Percentiles rank a stretch among this genome's conserved stretches.
Conservation (phyloP, 2,113 vertebrate genomes). For the Nothoprocta perdicaria region DNA sequence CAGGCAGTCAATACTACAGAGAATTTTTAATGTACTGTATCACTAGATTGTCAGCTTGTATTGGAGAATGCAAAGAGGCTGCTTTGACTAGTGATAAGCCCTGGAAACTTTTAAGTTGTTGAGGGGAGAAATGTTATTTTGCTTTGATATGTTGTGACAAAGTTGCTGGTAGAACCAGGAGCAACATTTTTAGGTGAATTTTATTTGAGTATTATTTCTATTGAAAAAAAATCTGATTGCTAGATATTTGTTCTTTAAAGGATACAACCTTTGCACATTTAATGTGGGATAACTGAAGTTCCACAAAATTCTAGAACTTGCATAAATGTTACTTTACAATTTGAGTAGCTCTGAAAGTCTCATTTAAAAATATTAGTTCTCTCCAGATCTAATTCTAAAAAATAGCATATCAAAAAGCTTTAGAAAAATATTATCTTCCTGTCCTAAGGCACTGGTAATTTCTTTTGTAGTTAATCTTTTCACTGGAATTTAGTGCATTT, state of each 20-base stretch:
- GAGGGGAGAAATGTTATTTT: slow-evolving; percentile 18
- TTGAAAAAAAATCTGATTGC: not conserved
- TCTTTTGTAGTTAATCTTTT: slow-evolving; percentile 87
- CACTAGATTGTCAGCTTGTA: slow-evolving; percentile 76
- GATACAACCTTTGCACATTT: no score
- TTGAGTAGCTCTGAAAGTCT: slow-evolving; percentile 63
- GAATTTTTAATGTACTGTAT: slow-evolving; percentile 80
- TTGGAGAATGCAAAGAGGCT: slow-evolving; percentile 75
- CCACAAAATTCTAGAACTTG: slow-evolving; percentile 45
- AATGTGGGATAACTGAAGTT: slow-evolving; percentile 45
- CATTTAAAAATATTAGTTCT: slow-evolving; percentile 81
- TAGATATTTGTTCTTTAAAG: not conserved
- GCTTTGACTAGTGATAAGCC: slow-evolving; percentile 54
- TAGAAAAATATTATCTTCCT: slow-evolving; percentile 82
- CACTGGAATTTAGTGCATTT: slow-evolving; percentile 81
- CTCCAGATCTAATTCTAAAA: slow-evolving; percentile 77
- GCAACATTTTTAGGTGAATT: not conserved
- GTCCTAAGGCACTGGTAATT: slow-evolving; percentile 84
- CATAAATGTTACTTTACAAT: slow-evolving; percentile 56
- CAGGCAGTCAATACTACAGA: slow-evolving; percentile 77
- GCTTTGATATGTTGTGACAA: slow-evolving; percentile 1
- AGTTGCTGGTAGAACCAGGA: not conserved
- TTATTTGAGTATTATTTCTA: not conserved
- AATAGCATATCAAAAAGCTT: slow-evolving; percentile 78
- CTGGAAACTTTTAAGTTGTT: slow-evolving; percentile 55